Evolutionary conservation across 2,113 vertebrate species (phyloP).

Genomic region (Elgaria multicarinata): DNA sequence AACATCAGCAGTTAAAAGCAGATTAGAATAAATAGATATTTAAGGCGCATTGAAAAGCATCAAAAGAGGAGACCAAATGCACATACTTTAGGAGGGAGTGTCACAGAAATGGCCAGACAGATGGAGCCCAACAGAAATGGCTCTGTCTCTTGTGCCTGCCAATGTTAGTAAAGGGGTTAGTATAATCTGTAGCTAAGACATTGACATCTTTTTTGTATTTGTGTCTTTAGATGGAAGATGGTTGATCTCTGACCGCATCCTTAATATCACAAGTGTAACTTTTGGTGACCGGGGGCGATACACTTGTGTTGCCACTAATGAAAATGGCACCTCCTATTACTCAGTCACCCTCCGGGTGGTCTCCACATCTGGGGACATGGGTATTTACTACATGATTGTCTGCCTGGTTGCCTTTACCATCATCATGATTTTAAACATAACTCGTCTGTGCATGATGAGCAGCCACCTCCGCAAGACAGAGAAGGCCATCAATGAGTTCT

Average conservation of each 20-base stretch:
- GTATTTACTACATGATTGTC: slow-evolving; percentile 90
- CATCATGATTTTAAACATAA: slow-evolving; percentile 90
- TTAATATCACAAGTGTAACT: slow-evolving; percentile 90
- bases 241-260: slow-evolving; percentile 78
- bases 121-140: background rate
- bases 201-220: slow-evolving; percentile 53
- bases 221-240: slow-evolving; percentile 83
- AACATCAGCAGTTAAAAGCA: background rate
- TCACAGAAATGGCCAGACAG: background rate
- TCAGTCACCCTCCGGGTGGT: slow-evolving; percentile 88
- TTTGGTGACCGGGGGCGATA: slow-evolving; percentile 92
- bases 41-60: background rate
- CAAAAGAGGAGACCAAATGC: background rate
- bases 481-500: slow-evolving; percentile 95
- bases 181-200: background rate
- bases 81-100: background rate
- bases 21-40: background rate
- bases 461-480: slow-evolving; percentile 94
- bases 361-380: slow-evolving; percentile 88
- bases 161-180: slow-evolving; percentile 7
- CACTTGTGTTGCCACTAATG: slow-evolving; percentile 78
- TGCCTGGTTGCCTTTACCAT: slow-evolving; percentile 91
- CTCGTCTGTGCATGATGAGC: slow-evolving; percentile 94
- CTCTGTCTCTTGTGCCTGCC: background rate
- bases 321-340: slow-evolving; percentile 72